Evolutionary conservation across 2,113 vertebrate genomes (phyloP), one percentile per base, ranked within the genome.

Genomic region (Lepisosteus osseus): DNA sequence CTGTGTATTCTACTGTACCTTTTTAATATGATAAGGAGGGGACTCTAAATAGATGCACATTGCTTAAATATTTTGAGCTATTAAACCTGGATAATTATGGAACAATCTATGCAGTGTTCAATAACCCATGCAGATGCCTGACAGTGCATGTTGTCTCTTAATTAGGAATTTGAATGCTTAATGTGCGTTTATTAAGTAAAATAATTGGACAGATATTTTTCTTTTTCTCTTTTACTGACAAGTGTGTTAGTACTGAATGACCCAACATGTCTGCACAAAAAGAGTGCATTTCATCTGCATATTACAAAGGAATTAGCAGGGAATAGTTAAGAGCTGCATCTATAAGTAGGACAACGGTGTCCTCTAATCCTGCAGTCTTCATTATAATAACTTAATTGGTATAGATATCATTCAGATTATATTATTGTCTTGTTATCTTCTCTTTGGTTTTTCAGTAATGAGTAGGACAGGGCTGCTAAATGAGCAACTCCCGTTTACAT

Each of bases 81-180:
- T 92, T 94, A 92, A 92, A 90, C 84, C 78, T 66, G 82, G 85
- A 89, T 92, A 94, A 95, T 95, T 95, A 93, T 82, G 84, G 88
- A 91, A 86, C 88, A 87, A 90, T 89, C 92, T 87, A 78, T 82
- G 85, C 88, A 86, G 87, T 94, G 93, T 91, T 94, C 92, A 95
- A 83, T 92, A 94, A 92, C 89, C 94, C 94, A 85, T 95, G 88
- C 86, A 88, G 87, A 89, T 89, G 89, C 86, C 92, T 94, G 93
- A 92, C 92, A 92, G 89, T 79, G 88, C 90, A 92, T 93, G 92
- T 92, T 94, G 92, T 92, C 93, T 94, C 93, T 95, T 96, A 95
- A 96, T 96, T 96, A 95, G 88, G 88, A 93, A 93, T 94, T 77
- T 89, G 89, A 95, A 93, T 93, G 85, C 86, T 88, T 94, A 93